Base-by-base conservation (phyloP, 2,797 vertebrate genomes). In the Salmo trutta region DNA sequence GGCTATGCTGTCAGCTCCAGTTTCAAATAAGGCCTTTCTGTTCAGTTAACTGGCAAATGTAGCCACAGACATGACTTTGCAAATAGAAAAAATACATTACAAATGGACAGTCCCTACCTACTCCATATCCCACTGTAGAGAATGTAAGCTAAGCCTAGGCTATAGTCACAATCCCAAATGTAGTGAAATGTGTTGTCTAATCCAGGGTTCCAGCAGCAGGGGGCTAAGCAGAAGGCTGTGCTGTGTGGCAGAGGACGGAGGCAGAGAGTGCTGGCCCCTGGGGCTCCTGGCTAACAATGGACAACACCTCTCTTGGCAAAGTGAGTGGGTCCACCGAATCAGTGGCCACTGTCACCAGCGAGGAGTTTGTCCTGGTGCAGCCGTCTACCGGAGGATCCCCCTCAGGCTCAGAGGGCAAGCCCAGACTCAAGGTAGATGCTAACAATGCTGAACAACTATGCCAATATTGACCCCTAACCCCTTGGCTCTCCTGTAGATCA, bases 341-440 rank as follows among this genome's bases (percentile, higher is more conserved):
- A 1, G 95, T 96, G 73, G 94, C 96, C 82, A 94, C 95, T 0
- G 88, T 96, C 84, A 96, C 96, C 93, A 96, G 95, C 81, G 97
- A 99, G 88, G 97, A 98, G 85, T 98, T 97, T 92, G 97, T 98
- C 87, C 88, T 99, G 87, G 95, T 98, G 66, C 93, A 95, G 90
- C 87, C 96, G 69, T 91, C 93, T 3, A 85, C 91, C 2, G 95
- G 94, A 14, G 93, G 94, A 0, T 92, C 93, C 0, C 94, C 94
- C n/a, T 92, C 92, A 77, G 94, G 95, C 68, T 90, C 95, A 2
- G 95, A 96, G 75, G 95, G 94, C 36, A 96, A 96, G 82, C 96
- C 96, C 1, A 92, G 94, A 79, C 65, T 67, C 65, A 67, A 67
- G 65, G 65, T 67, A 10, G 41, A 47, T 47, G 41, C 41, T 0